phyloP scores from a whole-genome alignment of 2,113 vertebrate species.

The Hyaena hyaena region DNA sequence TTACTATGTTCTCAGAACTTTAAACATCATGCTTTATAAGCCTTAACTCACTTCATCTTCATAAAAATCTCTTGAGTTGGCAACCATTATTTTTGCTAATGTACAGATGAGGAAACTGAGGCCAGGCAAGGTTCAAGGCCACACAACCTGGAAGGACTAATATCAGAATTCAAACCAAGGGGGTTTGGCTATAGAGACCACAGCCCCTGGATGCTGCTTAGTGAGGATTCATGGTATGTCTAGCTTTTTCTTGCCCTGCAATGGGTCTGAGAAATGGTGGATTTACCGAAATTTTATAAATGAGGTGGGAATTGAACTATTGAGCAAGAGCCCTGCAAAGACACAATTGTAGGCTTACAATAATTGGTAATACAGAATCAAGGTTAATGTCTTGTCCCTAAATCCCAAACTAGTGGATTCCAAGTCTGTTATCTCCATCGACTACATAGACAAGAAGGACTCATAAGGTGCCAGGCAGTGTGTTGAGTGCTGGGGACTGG shows the following conservation, averaged over 20 bases:
- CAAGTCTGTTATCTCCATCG: background rate
- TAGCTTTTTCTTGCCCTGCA: background rate
- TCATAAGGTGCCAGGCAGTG: accelerated
- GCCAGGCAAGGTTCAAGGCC: background rate
- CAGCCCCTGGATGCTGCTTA: background rate
- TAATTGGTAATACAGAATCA: background rate
- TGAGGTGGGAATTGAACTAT: background rate
- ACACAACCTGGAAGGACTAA: background rate
- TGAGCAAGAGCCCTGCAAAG: background rate
- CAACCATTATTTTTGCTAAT: too few species aligned
- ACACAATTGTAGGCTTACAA: too few species aligned
- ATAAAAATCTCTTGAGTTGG: background rate
- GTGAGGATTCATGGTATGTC: background rate
- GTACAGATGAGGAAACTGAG: background rate
- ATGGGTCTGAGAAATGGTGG: background rate
- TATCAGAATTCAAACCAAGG: background rate
- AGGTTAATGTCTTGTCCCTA: too few species aligned
- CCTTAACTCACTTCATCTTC: background rate
- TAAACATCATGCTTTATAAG: background rate
- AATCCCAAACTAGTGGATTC: background rate
- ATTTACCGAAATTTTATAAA: background rate
- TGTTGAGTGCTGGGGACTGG: too few species aligned
- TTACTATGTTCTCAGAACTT: background rate
- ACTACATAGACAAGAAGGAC: background rate
- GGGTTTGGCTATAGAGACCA: background rate